These are phyloP conservation scores for Caenorhabditis sp. DNA, from an alignment of 2,888 invertebrate species.

Conservation along the genomic window DNA sequence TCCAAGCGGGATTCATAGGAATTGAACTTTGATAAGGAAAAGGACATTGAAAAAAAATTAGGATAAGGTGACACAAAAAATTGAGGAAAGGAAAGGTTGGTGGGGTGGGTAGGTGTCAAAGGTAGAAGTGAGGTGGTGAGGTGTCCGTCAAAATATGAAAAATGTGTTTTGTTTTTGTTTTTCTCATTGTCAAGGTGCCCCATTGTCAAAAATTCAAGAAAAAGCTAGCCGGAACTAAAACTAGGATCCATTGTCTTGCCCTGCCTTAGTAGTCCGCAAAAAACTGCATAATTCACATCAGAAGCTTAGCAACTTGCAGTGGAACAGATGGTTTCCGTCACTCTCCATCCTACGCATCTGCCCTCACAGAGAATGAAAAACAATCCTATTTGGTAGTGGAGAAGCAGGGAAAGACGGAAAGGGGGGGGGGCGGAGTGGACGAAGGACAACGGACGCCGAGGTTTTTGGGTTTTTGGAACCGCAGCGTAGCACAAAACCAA, in stretches of 20 bases:
- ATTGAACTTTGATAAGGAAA: not conserved
- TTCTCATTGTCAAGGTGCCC: too few species aligned
- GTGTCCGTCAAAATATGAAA: not conserved
- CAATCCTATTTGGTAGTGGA: slow-evolving; percentile 48
- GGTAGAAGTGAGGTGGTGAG: not conserved
- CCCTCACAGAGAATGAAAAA: slow-evolving; percentile 21
- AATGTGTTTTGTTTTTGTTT: too few species aligned
- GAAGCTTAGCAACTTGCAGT: slow-evolving; percentile 37
- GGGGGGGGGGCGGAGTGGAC: too few species aligned
- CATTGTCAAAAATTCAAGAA: too few species aligned
- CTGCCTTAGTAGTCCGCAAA: not conserved
- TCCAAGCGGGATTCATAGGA: not conserved
- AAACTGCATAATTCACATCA: slow-evolving; percentile 33
- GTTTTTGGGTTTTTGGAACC: slow-evolving; percentile 1
- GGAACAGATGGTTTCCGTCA: slow-evolving; percentile 8
- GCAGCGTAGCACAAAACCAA: slow-evolving; percentile 24
- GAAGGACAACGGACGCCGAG: not conserved
- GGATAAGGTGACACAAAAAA: not conserved
- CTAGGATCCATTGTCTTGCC: not conserved
- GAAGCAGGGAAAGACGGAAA: too few species aligned
- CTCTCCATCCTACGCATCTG: not conserved
- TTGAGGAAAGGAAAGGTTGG: not conserved
- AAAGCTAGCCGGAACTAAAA: not conserved
- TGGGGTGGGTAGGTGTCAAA: not conserved
- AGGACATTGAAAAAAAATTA: too few species aligned